Conservation (phyloP, 1,140 invertebrate species). For the Polypedilum vanderplanki region DNA sequence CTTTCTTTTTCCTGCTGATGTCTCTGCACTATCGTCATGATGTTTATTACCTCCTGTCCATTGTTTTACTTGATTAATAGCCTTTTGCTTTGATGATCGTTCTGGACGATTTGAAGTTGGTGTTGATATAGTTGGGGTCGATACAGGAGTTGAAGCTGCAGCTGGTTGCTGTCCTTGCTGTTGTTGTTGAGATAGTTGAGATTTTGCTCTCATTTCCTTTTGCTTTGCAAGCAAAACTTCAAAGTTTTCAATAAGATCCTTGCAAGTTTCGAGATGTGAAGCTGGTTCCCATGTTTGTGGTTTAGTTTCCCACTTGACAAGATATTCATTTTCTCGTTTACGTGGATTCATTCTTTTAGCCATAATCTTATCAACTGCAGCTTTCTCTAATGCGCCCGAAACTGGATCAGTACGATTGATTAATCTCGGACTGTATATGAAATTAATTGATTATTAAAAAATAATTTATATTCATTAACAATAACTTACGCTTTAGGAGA, state of each 20-base stretch:
- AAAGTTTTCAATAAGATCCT: slow-evolving; percentile 67
- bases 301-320: slow-evolving; percentile 75
- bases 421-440: slow-evolving; percentile 31
- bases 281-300: slow-evolving; percentile 71
- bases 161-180: slow-evolving; percentile 30
- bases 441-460: background rate
- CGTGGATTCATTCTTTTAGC: slow-evolving; percentile 72
- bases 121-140: background rate
- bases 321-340: slow-evolving; percentile 67
- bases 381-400: slow-evolving; percentile 34
- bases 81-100: slow-evolving; percentile 70
- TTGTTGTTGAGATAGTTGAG: slow-evolving; percentile 35
- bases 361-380: slow-evolving; percentile 65
- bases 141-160: background rate
- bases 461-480: background rate
- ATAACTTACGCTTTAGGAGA: background rate
- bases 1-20: slow-evolving; percentile 38
- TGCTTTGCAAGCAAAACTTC: slow-evolving; percentile 68
- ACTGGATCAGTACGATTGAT: slow-evolving; percentile 44
- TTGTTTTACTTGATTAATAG: slow-evolving; percentile 73
- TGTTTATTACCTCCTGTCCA: slow-evolving; percentile 67
- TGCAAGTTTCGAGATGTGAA: slow-evolving; percentile 63
- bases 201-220: slow-evolving; percentile 59
- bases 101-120: slow-evolving; percentile 53
- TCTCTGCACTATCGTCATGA: background rate